A percentile compares a stretch with the other conserved stretches of the same genome.
Conservation (phyloP, 2,797 vertebrate species). For the Allobates femoralis region DNA sequence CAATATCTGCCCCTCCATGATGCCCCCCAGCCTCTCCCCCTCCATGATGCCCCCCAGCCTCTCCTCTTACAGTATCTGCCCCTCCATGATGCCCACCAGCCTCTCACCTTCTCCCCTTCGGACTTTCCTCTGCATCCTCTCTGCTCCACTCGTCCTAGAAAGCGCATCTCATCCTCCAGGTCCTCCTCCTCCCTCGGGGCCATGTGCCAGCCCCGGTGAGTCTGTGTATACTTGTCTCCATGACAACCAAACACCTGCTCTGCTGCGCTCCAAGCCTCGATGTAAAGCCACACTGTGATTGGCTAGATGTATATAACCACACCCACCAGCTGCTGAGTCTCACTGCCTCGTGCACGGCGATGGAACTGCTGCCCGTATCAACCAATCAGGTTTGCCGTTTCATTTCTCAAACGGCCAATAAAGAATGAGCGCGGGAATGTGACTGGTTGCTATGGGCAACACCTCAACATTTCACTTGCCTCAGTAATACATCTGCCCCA, state of each 20-base stretch:
- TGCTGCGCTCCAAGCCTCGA: constrained; percentile 42
- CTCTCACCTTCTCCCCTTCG: constrained; percentile 23
- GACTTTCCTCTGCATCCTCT: constrained; percentile 19
- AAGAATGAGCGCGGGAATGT: not conserved
- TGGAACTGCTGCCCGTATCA: not conserved
- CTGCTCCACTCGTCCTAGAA: not conserved
- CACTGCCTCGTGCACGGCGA: not conserved
- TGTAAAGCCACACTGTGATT: not conserved
- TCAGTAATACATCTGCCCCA: not conserved
- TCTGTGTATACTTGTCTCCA: constrained; percentile 29
- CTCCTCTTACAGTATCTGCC: not conserved
- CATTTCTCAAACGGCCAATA: not conserved
- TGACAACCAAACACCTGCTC: not conserved
- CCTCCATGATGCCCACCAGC: not conserved
- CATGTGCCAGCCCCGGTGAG: constrained; percentile 14
- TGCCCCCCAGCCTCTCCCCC: no score
- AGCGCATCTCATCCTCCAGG: not conserved
- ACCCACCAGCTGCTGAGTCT: not conserved
- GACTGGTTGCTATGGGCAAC: not conserved
- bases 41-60: not conserved
- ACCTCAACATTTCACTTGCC: no score
- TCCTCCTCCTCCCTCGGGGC: constrained; percentile 31
- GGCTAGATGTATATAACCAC: not conserved
- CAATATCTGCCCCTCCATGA: no score
- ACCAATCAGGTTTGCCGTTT: not conserved